Percentiles rank a stretch among this genome's conserved stretches.
Conservation (phyloP, 1,140 invertebrate genomes). For the Dendrolimus punctatus region DNA sequence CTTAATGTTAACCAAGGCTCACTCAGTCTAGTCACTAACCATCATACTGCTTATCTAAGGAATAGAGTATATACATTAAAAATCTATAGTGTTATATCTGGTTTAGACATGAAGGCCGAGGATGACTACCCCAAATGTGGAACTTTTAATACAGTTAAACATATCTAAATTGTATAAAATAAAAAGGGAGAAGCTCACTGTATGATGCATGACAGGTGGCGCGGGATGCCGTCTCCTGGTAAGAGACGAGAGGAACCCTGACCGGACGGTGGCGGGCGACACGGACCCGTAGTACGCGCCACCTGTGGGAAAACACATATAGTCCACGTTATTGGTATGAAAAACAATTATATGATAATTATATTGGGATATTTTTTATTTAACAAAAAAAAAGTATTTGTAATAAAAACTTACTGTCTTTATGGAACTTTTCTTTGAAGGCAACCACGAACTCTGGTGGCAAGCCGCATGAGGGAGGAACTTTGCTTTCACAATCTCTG, state of each 20-base stretch:
- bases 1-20: too few relatives aligned
- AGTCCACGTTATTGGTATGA: too few relatives aligned
- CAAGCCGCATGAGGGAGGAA: constrained; percentile 92
- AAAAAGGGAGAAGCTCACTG: neutral
- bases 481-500: constrained; percentile 91
- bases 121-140: too few relatives aligned
- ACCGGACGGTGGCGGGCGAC: constrained; percentile 22
- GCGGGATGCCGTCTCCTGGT: constrained; percentile 23
- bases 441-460: constrained; percentile 87
- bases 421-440: constrained; percentile 80
- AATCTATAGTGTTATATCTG: too few relatives aligned
- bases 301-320: constrained; percentile 13
- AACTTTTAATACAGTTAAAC: too few relatives aligned
- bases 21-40: too few relatives aligned
- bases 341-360: too few relatives aligned
- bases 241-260: constrained; percentile 28
- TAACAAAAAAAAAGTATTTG: neutral
- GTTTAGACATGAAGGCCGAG: too few relatives aligned
- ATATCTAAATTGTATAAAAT: too few relatives aligned
- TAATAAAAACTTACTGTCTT: constrained; percentile 68
- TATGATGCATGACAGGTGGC: constrained; percentile 14
- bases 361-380: too few relatives aligned
- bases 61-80: too few relatives aligned
- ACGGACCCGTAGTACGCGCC: constrained; percentile 25
- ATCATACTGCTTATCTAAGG: too few relatives aligned